phyloP scores from a whole-genome alignment of 2,888 invertebrate genomes.

The Conistra vaccinii region DNA sequence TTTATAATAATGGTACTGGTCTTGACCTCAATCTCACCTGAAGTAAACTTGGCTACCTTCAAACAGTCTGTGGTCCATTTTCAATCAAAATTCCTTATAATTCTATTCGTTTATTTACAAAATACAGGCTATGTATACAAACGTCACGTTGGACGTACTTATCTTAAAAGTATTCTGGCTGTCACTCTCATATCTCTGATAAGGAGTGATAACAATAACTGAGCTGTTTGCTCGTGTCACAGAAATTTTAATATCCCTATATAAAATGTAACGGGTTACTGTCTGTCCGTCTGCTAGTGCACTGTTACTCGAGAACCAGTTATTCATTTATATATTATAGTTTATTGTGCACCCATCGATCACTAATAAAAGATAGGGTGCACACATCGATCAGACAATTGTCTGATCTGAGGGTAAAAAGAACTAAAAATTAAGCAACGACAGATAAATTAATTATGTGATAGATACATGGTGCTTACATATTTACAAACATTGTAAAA shows the following conservation, averaged over 20 bases:
- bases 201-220: slow-evolving; percentile 38
- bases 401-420: no score
- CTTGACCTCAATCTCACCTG: neutral
- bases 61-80: neutral
- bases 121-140: slow-evolving; percentile 20
- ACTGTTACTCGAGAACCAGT: neutral
- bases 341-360: no score
- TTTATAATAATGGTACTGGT: neutral
- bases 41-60: neutral
- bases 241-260: slow-evolving; percentile 2
- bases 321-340: no score
- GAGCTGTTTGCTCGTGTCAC: slow-evolving; percentile 45
- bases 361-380: no score
- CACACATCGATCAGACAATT: no score
- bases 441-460: no score
- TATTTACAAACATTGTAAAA: no score
- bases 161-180: slow-evolving; percentile 37
- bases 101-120: neutral
- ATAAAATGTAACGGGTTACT: neutral
- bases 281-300: neutral
- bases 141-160: slow-evolving; percentile 30
- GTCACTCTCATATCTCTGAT: slow-evolving; percentile 43
- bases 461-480: no score
- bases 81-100: neutral
- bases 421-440: no score